Evolutionary conservation across 2,113 vertebrate species (phyloP).

Genomic region (Mormyrus iriodes): DNA sequence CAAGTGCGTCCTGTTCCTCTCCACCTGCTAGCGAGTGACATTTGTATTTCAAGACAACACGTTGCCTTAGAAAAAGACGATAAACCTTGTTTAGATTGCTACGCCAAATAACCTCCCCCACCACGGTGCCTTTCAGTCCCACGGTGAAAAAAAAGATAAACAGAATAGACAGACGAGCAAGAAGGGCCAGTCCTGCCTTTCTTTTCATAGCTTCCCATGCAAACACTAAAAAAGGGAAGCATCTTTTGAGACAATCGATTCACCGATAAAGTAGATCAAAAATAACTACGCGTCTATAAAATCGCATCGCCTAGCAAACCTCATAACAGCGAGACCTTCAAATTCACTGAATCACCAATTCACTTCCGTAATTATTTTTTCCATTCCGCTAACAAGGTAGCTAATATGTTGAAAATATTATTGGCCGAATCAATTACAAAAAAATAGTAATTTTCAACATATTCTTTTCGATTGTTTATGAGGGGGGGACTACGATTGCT

Average conservation of each 20-base stretch:
- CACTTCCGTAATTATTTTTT: constrained; percentile 41
- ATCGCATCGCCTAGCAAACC: background rate
- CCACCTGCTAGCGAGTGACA: background rate
- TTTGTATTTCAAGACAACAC: background rate
- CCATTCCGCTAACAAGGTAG: background rate
- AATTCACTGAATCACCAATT: background rate
- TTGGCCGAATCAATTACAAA: constrained; percentile 3
- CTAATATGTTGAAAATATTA: constrained; percentile 22
- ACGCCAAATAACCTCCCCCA: constrained; percentile 37
- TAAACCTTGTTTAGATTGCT: constrained; percentile 20
- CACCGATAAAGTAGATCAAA: background rate
- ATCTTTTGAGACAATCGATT: background rate
- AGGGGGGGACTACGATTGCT: background rate
- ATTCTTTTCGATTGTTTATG: background rate
- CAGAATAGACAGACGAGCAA: constrained; percentile 32
- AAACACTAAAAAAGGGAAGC: background rate
- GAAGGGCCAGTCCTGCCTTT: constrained; percentile 21
- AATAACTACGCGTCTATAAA: background rate
- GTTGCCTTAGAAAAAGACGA: constrained; percentile 16
- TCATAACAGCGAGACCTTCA: background rate
- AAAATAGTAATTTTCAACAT: constrained; percentile 4
- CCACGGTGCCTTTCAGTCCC: constrained; percentile 35
- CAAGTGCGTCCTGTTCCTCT: background rate
- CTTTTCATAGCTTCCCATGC: constrained; percentile 11
- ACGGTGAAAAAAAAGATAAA: constrained; percentile 34